A percentile compares a stretch with the other conserved stretches of the same genome.
Evolutionary conservation across 2,888 invertebrate genomes (phyloP).

Genomic region (Pegoplata infirma): DNA sequence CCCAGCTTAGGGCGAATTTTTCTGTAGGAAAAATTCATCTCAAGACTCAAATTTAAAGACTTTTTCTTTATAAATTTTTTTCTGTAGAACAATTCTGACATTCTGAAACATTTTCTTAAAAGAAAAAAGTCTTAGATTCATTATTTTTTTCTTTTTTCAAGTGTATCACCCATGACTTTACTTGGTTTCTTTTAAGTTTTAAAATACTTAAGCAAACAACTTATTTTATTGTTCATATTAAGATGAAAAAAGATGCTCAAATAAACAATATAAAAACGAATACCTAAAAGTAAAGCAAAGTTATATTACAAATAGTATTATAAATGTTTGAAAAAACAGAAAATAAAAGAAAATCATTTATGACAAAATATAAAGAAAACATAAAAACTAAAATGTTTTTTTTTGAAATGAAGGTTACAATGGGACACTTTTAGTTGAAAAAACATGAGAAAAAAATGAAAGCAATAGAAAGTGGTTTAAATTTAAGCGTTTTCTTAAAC

Average conservation of each 20-base stretch:
- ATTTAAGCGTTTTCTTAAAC: neutral
- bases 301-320: conserved; percentile 8
- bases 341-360: conserved; percentile 11
- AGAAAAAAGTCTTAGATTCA: too few relatives aligned
- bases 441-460: conserved; percentile 21
- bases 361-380: neutral
- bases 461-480: conserved; percentile 36
- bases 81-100: too few relatives aligned
- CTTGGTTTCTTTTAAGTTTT: neutral
- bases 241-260: conserved; percentile 19
- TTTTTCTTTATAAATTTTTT: too few relatives aligned
- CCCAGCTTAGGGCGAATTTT: too few relatives aligned
- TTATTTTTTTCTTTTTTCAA: too few relatives aligned
- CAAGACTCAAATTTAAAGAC: too few relatives aligned
- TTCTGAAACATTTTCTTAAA: too few relatives aligned
- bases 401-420: conserved; percentile 24
- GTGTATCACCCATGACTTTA: too few relatives aligned
- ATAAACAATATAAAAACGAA: conserved; percentile 12
- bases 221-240: conserved; percentile 27
- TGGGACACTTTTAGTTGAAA: neutral
- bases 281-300: conserved; percentile 22
- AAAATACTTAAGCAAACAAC: conserved; percentile 14
- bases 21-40: too few relatives aligned
- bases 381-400: conserved; percentile 3
- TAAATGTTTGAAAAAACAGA: neutral